A percentile compares a stretch with the other conserved stretches of the same genome.
These are phyloP conservation scores for Psephotus haematonotus DNA, from an alignment of 2,113 vertebrate genomes.

Conservation along the genomic window DNA sequence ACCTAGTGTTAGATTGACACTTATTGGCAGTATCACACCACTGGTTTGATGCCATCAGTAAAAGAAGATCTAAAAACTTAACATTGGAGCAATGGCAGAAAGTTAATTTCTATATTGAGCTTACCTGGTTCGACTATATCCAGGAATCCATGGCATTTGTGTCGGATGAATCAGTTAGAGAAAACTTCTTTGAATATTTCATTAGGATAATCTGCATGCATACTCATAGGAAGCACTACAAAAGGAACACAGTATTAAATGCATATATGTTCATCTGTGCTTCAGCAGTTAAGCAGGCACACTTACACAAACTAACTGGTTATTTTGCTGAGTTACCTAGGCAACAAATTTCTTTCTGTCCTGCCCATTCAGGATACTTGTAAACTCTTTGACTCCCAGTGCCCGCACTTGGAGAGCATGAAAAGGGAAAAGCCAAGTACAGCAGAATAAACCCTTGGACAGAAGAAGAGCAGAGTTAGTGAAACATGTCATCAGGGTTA, in stretches of 20 bases:
- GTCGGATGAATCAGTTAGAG: background rate
- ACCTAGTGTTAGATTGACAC: background rate
- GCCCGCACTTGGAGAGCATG: background rate
- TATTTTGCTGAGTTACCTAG: background rate
- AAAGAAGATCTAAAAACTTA: background rate
- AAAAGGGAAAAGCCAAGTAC: background rate
- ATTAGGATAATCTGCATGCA: background rate
- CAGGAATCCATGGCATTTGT: background rate
- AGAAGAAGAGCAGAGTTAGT: background rate
- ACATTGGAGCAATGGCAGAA: background rate
- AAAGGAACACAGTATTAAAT: background rate
- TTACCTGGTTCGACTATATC: background rate
- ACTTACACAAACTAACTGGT: background rate
- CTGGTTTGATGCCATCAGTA: background rate
- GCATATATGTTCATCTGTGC: background rate
- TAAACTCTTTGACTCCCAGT: background rate
- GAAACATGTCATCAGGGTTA: background rate
- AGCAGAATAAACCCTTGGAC: background rate
- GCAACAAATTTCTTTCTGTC: background rate
- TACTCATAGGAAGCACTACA: background rate
- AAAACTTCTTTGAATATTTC: background rate
- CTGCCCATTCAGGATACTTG: conserved; percentile 1
- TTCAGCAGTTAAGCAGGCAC: background rate
- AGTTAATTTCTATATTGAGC: background rate
- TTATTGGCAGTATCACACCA: background rate